Conservation (phyloP, 2,113 vertebrate species). For the Semicossyphus pulcher region DNA sequence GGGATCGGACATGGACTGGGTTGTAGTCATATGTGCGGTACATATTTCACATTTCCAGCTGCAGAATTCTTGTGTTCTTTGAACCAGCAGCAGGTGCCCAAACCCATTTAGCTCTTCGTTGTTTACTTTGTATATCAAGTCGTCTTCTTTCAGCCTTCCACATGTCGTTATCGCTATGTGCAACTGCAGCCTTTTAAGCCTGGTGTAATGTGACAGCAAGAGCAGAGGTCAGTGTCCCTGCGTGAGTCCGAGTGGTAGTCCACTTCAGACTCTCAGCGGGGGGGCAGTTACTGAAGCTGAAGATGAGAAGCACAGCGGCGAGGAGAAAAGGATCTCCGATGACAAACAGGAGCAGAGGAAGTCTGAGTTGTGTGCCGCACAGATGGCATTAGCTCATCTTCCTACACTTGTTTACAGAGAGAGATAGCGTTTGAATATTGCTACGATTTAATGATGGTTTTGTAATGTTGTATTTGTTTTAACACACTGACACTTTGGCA, state of each 20-base stretch:
- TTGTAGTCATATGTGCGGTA: neutral
- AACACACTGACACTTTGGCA: no score
- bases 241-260: neutral
- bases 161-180: neutral
- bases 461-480: neutral
- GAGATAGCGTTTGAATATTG: neutral
- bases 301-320: neutral
- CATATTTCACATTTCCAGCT: conserved; percentile 7
- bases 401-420: neutral
- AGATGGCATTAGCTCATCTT: neutral
- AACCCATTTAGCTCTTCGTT: neutral
- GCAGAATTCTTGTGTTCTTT: neutral
- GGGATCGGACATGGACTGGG: neutral
- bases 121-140: neutral
- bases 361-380: neutral
- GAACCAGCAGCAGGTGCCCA: neutral
- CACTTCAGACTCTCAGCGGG: neutral
- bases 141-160: neutral
- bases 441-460: neutral
- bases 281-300: neutral
- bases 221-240: conserved; percentile 3
- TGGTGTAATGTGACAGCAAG: neutral
- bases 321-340: neutral
- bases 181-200: neutral
- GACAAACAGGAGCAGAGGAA: neutral